Evolutionary conservation across 2,797 vertebrate species (phyloP).

Genomic region (Spatula clypeata): DNA sequence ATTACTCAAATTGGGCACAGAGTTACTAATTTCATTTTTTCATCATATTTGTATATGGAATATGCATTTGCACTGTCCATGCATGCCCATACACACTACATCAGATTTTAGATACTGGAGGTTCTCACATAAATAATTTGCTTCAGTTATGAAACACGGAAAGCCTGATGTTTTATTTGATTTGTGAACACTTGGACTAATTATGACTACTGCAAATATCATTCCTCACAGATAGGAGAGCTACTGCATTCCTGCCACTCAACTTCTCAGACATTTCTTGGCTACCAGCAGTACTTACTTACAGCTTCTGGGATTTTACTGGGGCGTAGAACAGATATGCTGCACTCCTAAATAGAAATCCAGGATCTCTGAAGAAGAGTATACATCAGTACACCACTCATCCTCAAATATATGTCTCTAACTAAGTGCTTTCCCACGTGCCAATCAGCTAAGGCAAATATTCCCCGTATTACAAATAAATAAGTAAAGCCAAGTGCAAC

Average conservation of each 20-base stretch:
- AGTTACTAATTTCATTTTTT: conserved; percentile 40
- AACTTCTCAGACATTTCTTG: background rate
- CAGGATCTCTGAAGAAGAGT: background rate
- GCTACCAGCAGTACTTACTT: background rate
- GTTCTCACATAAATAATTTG: conserved; percentile 32
- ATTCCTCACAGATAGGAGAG: background rate
- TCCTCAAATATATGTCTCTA: background rate
- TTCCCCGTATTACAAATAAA: background rate
- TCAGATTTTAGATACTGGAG: conserved; percentile 37
- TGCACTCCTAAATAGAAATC: background rate
- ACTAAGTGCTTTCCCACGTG: background rate
- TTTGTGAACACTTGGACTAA: background rate
- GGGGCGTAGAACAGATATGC: background rate
- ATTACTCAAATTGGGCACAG: background rate
- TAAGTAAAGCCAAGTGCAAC: background rate
- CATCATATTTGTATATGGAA: conserved; percentile 36
- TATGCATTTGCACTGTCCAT: conserved; percentile 20
- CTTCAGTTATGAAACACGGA: conserved; percentile 29
- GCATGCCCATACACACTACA: conserved; percentile 14
- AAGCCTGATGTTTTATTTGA: conserved; percentile 39
- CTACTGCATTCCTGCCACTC: background rate
- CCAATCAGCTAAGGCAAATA: background rate
- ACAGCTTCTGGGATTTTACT: background rate
- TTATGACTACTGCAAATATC: background rate
- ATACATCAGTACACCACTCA: background rate